Evolutionary conservation across 2,113 vertebrate genomes (phyloP).

Genomic region (Camarhynchus parvulus): DNA sequence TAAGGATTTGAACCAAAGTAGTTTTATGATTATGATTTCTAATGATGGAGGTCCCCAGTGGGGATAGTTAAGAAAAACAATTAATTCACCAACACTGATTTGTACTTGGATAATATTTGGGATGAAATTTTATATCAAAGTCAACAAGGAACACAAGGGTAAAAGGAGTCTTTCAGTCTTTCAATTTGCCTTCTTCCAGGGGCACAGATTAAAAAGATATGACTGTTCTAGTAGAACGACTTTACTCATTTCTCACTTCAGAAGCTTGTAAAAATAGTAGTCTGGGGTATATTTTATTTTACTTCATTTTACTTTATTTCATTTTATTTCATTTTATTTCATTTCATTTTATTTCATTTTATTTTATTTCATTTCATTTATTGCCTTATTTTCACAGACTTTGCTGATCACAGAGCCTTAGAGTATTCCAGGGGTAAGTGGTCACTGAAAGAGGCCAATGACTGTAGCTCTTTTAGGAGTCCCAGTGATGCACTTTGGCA

Average conservation of each 20-base stretch:
- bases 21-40: not conserved
- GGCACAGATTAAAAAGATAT: not conserved
- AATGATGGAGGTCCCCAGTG: not conserved
- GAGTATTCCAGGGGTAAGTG: not conserved
- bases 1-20: not conserved
- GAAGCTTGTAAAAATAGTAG: slow-evolving; percentile 35
- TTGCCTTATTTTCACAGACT: slow-evolving; percentile 25
- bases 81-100: not conserved
- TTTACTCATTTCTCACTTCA: slow-evolving; percentile 47
- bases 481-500: not conserved
- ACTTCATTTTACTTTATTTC: slow-evolving; percentile 26
- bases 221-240: slow-evolving; percentile 12
- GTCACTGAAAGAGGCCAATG: not conserved
- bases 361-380: slow-evolving; percentile 26
- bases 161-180: slow-evolving; percentile 24
- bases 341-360: not conserved
- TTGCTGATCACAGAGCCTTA: not conserved
- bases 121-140: slow-evolving; percentile 2
- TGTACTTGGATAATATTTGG: not conserved
- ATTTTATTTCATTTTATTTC: not conserved
- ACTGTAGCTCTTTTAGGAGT: not conserved
- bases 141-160: not conserved
- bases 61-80: not conserved
- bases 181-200: not conserved
- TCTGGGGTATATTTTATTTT: slow-evolving; percentile 38